phyloP scores from a whole-genome alignment of 2,888 invertebrate genomes.

The Gisinianus flammeolus region DNA sequence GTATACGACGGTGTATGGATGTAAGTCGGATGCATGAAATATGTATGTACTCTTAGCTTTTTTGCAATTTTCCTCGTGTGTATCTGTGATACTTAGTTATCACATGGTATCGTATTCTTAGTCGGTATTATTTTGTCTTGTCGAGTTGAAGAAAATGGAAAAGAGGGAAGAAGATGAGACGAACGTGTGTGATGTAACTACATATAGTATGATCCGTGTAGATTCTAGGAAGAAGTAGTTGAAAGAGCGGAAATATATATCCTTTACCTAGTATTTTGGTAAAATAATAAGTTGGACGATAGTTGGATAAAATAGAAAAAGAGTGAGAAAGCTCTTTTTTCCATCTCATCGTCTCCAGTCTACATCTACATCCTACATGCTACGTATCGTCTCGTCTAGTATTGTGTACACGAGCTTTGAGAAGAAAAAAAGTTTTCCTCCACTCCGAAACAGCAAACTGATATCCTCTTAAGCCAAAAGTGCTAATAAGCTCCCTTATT shows the following conservation, averaged over 20 bases:
- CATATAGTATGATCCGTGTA: no score
- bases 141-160: background rate
- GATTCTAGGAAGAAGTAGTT: background rate
- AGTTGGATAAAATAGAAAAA: background rate
- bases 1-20: no score
- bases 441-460: conserved; percentile 18
- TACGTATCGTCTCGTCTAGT: background rate
- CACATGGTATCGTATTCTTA: no score
- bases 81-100: no score
- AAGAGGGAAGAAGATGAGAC: background rate
- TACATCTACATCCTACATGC: no score
- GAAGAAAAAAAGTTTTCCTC: background rate
- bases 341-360: background rate
- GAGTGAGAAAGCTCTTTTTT: conserved; percentile 14
- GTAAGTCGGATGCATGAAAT: no score
- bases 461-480: conserved; percentile 39
- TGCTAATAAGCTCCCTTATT: conserved; percentile 37
- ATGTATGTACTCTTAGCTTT: no score
- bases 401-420: background rate
- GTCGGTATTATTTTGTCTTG: no score
- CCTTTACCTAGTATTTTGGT: background rate
- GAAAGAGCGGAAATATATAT: conserved; percentile 27
- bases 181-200: background rate
- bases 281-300: conserved; percentile 26
- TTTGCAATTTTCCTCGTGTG: no score